Percentiles rank a stretch among this genome's conserved stretches.
Conservation (phyloP, 1,140 invertebrate genomes). For the Diorhabda elongata region DNA sequence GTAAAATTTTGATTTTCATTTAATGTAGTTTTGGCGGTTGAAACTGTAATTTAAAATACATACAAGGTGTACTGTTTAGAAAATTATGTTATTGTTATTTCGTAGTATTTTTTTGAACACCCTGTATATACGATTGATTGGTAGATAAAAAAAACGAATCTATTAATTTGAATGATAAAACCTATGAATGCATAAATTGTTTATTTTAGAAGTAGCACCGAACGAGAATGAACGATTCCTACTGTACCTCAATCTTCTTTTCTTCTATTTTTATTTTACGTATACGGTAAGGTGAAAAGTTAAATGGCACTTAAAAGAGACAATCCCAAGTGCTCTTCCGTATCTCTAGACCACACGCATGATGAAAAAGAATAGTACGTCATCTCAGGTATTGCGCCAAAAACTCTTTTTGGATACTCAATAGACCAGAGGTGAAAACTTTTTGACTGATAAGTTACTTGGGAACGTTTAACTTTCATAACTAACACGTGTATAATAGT, state of each 20-base stretch:
- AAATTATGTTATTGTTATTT: too few species aligned
- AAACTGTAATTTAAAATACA: too few species aligned
- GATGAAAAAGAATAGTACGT: neutral
- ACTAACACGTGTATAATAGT: too few species aligned
- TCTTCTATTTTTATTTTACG: neutral
- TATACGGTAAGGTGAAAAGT: neutral
- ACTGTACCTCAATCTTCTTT: too few species aligned
- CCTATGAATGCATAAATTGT: neutral
- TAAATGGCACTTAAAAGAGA: neutral
- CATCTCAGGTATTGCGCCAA: neutral
- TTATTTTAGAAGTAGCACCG: neutral
- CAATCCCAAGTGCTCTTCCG: neutral
- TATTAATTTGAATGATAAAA: neutral
- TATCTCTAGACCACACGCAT: neutral
- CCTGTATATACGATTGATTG: too few species aligned
- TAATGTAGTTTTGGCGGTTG: too few species aligned
- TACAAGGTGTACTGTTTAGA: too few species aligned
- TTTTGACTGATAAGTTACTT: too few species aligned
- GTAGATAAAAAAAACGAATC: too few species aligned
- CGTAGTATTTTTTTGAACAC: too few species aligned
- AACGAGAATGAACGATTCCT: neutral
- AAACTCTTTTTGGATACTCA: neutral
- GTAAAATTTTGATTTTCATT: too few species aligned
- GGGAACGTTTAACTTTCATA: too few species aligned
- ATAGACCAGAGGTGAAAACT: neutral